Conservation (phyloP, 2,113 vertebrate genomes). For the Nyctibius bracteatus region DNA sequence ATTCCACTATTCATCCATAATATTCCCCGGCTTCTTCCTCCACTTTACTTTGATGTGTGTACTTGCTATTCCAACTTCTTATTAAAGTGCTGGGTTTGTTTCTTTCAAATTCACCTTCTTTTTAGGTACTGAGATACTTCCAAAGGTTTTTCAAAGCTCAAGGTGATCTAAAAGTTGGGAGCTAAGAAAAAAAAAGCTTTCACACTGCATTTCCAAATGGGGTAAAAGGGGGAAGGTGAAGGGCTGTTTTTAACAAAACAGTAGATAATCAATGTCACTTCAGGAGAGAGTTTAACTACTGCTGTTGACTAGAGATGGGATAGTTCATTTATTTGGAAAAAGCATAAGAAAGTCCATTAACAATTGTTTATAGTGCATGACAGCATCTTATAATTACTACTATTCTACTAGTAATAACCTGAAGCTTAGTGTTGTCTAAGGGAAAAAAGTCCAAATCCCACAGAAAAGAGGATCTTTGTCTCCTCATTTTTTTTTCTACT, state of each 20-base stretch:
- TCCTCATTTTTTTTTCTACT: neutral
- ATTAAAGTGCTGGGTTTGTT: neutral
- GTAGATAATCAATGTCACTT: neutral
- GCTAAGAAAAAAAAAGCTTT: neutral
- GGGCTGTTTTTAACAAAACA: neutral
- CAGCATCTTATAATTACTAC: neutral
- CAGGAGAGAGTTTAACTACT: neutral
- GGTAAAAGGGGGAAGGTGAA: neutral
- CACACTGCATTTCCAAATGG: neutral
- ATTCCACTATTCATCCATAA: neutral
- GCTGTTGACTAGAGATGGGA: neutral
- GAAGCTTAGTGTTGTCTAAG: neutral
- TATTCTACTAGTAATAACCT: neutral
- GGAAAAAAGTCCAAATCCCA: fast-evolving
- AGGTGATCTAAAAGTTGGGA: neutral
- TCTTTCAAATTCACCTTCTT: neutral
- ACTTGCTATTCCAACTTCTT: neutral
- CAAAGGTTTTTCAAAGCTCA: neutral
- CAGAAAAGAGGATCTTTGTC: neutral
- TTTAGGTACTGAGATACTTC: neutral
- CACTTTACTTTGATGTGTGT: neutral
- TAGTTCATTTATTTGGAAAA: neutral
- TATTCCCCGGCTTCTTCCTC: neutral
- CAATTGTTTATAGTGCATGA: neutral
- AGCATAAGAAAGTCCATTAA: neutral